These are phyloP conservation scores for Erythrolamprus reginae DNA, from an alignment of 2,113 vertebrate species.

Conservation along the genomic window DNA sequence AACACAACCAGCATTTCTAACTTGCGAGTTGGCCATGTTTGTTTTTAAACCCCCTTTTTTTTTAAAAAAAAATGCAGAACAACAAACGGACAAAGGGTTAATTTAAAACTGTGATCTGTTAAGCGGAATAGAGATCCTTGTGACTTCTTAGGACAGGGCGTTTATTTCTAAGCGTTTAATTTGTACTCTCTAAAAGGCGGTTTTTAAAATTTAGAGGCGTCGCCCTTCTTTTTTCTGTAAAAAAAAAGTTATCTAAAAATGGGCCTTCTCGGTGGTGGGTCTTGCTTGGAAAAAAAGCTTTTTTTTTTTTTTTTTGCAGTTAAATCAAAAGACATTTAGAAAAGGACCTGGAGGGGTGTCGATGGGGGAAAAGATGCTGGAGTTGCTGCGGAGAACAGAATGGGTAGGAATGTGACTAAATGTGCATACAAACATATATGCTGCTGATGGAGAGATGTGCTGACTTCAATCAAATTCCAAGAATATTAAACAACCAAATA, in stretches of 20 bases:
- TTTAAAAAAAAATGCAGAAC: slow-evolving; percentile 9
- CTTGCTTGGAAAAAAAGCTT: slow-evolving; percentile 66
- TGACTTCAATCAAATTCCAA: slow-evolving; percentile 77
- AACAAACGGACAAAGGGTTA: slow-evolving; percentile 39
- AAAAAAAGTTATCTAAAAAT: slow-evolving; percentile 51
- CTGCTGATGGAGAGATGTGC: slow-evolving; percentile 70
- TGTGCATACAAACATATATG: slow-evolving; percentile 74
- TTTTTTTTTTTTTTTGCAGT: slow-evolving; percentile 73
- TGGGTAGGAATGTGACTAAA: slow-evolving; percentile 72
- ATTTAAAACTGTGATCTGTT: slow-evolving; percentile 34
- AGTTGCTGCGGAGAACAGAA: slow-evolving; percentile 71
- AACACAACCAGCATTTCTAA: neutral
- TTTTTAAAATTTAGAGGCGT: slow-evolving; percentile 53
- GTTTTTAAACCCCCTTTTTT: neutral
- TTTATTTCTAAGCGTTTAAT: slow-evolving; percentile 23
- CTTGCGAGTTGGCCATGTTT: neutral
- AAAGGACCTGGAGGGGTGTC: slow-evolving; percentile 67
- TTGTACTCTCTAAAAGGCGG: slow-evolving; percentile 44
- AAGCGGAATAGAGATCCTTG: slow-evolving; percentile 48
- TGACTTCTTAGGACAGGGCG: slow-evolving; percentile 49
- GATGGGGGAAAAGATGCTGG: slow-evolving; percentile 33
- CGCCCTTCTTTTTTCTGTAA: slow-evolving; percentile 47
- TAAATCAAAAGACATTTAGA: slow-evolving; percentile 68
- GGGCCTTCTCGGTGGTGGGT: slow-evolving; percentile 57
- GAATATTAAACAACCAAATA: slow-evolving; percentile 76